These are phyloP conservation scores for Excalfactoria chinensis DNA, from an alignment of 2,113 vertebrate species.

Conservation along the genomic window DNA sequence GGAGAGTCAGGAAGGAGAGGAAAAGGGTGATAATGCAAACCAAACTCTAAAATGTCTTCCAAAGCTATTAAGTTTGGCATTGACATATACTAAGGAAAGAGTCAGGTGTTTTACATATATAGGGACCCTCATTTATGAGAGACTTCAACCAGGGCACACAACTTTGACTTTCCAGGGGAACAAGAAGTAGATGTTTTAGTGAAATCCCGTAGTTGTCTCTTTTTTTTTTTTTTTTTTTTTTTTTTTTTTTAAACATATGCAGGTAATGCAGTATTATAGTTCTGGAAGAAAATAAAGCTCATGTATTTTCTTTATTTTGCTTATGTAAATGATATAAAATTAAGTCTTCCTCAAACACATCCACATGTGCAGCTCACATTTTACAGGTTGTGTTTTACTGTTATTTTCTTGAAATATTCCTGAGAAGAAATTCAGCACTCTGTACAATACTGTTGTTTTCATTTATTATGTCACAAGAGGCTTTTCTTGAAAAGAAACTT, in stretches of 20 bases:
- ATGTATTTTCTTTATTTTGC: not conserved
- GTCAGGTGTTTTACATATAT: not conserved
- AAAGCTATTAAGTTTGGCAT: not conserved
- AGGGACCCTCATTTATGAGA: not conserved
- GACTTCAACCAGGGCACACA: not conserved
- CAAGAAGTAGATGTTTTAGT: not conserved
- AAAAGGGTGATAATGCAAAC: not conserved
- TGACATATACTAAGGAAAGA: not conserved
- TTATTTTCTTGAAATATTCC: slow-evolving; percentile 27
- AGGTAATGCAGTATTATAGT: not conserved
- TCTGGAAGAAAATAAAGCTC: not conserved
- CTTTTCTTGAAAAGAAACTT: not conserved
- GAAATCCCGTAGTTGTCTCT: not conserved
- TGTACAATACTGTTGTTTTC: not conserved
- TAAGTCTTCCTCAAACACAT: slow-evolving; percentile 26
- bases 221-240: not conserved
- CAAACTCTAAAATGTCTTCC: not conserved
- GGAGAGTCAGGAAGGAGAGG: not conserved
- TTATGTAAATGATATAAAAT: not conserved
- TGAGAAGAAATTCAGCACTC: slow-evolving; percentile 3
- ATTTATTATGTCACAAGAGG: not conserved
- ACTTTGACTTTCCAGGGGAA: not conserved
- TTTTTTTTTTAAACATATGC: no score
- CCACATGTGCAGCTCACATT: not conserved
- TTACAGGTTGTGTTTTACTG: slow-evolving; percentile 14